These are phyloP conservation scores for Macquaria ambigua DNA, from an alignment of 2,113 vertebrate genomes.

Conservation along the genomic window DNA sequence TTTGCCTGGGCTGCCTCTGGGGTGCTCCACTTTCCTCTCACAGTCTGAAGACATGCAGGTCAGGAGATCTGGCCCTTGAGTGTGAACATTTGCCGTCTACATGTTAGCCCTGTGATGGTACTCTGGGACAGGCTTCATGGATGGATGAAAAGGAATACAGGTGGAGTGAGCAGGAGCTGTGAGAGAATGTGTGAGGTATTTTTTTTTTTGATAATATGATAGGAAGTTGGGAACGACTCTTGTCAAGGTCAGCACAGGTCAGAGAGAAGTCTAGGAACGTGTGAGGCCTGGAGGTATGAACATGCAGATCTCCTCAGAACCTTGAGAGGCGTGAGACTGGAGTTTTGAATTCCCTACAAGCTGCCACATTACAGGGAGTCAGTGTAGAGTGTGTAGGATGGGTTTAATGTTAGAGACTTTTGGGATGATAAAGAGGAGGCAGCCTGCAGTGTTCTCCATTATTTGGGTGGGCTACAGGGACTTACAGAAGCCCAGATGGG, in stretches of 20 bases:
- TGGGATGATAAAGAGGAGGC: conserved; percentile 27
- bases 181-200: too few relatives aligned
- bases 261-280: neutral
- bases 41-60: neutral
- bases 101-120: neutral
- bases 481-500: conserved; percentile 44
- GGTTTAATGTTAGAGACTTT: conserved; percentile 37
- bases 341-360: conserved; percentile 17
- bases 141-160: neutral
- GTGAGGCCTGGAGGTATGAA: neutral
- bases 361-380: neutral
- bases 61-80: neutral
- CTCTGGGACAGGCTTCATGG: neutral
- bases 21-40: neutral
- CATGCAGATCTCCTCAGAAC: neutral
- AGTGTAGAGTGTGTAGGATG: conserved; percentile 11
- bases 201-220: neutral
- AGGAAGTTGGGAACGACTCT: neutral
- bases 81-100: too few relatives aligned
- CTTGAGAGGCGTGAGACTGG: neutral
- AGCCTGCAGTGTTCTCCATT: conserved; percentile 34
- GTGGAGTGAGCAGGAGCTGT: too few relatives aligned
- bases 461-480: conserved; percentile 30
- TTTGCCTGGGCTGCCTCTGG: neutral
- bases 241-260: conserved; percentile 7